Evolutionary conservation across 2,888 invertebrate genomes (phyloP).

Genomic region (Oeneis ivallda): DNA sequence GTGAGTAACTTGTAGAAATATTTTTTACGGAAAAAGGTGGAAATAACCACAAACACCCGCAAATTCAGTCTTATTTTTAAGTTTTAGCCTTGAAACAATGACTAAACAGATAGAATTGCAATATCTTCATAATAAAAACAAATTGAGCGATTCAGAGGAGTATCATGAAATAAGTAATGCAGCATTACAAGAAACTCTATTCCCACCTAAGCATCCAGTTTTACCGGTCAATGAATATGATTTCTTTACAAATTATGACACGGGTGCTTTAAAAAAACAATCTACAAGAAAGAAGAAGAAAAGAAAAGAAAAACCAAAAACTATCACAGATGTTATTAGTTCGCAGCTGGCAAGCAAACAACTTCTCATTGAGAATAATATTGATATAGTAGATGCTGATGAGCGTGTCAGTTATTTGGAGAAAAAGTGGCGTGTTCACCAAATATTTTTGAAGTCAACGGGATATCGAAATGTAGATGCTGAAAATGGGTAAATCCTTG

Average conservation of each 20-base stretch:
- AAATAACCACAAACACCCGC: background rate
- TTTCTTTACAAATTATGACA: slow-evolving; percentile 61
- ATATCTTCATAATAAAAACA: slow-evolving; percentile 45
- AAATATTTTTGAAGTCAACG: slow-evolving; percentile 42
- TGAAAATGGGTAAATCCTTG: slow-evolving; percentile 54
- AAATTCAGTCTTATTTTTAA: background rate
- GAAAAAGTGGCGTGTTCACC: slow-evolving; percentile 40
- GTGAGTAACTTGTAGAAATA: no score
- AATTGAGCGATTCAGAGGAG: slow-evolving; percentile 59
- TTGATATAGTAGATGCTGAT: slow-evolving; percentile 47
- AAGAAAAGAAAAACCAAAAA: slow-evolving; percentile 53
- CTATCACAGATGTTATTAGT: slow-evolving; percentile 64
- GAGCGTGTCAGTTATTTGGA: slow-evolving; percentile 49
- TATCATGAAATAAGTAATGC: slow-evolving; percentile 66
- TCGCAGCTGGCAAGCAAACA: slow-evolving; percentile 55
- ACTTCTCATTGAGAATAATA: slow-evolving; percentile 55
- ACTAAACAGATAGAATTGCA: slow-evolving; percentile 60
- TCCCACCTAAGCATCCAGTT: slow-evolving; percentile 41
- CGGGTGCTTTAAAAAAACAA: slow-evolving; percentile 47
- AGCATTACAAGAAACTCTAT: slow-evolving; percentile 44
- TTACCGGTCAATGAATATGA: slow-evolving; percentile 54
- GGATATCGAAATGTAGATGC: slow-evolving; percentile 45
- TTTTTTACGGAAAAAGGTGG: background rate
- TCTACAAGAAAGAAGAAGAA: slow-evolving; percentile 53
- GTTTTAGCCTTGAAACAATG: slow-evolving; percentile 44